Conservation (phyloP, 2,113 vertebrate species). For the Gopherus flavomarginatus region DNA sequence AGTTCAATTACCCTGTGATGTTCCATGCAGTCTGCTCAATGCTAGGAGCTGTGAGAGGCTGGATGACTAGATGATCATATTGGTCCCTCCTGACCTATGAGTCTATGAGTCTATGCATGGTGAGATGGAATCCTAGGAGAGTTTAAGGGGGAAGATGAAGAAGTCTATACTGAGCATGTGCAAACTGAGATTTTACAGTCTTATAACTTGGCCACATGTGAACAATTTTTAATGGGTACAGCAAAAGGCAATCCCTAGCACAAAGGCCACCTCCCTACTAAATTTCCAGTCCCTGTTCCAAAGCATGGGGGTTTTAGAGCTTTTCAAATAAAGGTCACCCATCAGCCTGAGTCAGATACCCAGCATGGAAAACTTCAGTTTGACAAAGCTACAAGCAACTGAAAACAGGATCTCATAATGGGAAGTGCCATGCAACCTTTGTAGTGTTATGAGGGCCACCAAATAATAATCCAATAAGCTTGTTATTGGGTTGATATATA, state of each 20-base stretch:
- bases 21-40: not conserved
- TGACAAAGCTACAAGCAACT: not conserved
- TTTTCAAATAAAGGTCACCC: not conserved
- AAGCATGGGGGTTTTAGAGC: slow-evolving; percentile 64
- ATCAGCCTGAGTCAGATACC: not conserved
- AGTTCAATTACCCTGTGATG: not conserved
- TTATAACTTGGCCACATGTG: rapidly evolving
- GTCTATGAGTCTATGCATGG: too few relatives aligned
- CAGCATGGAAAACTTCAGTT: not conserved
- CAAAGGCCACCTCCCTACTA: not conserved
- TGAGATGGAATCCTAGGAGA: not conserved
- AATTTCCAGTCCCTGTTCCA: slow-evolving; percentile 6
- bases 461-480: not conserved
- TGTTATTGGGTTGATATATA: not conserved
- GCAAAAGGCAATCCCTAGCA: not conserved
- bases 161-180: not conserved
- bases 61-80: too few relatives aligned
- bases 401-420: not conserved
- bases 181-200: not conserved
- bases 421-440: rapidly evolving
- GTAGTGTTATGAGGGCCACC: not conserved
- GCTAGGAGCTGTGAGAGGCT: not conserved
- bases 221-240: not conserved
- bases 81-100: too few relatives aligned
- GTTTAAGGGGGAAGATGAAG: not conserved